Conservation (phyloP, 2,797 vertebrate species). For the Coregonus sp. region DNA sequence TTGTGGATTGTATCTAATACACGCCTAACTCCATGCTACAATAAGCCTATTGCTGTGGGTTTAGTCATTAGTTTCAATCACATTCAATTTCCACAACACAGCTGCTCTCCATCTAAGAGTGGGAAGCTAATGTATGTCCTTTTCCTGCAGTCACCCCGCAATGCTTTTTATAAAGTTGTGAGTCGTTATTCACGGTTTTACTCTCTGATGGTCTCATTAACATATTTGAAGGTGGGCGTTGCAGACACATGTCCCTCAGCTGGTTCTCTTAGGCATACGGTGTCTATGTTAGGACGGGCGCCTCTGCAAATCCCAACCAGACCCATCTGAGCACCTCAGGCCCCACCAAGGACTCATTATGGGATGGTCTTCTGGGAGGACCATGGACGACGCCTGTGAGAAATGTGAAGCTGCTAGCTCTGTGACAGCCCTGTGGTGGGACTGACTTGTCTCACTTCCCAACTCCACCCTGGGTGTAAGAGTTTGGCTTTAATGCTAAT, state of each 20-base stretch:
- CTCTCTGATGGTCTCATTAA: slow-evolving; percentile 42
- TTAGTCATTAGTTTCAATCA: slow-evolving; percentile 14
- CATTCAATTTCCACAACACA: slow-evolving; percentile 22
- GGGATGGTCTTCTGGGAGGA: slow-evolving; percentile 47
- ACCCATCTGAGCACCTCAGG: slow-evolving; percentile 16
- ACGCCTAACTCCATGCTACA: neutral
- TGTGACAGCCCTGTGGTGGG: slow-evolving; percentile 2
- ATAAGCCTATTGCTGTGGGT: slow-evolving; percentile 8
- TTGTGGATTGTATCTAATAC: slow-evolving; percentile 15
- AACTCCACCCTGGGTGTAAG: slow-evolving; percentile 1
- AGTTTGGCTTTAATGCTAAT: slow-evolving; percentile 19
- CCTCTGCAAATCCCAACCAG: slow-evolving; percentile 27
- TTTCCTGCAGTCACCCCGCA: slow-evolving; percentile 1
- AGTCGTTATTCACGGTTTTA: slow-evolving; percentile 26
- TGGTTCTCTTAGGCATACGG: slow-evolving; percentile 25
- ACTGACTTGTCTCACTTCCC: slow-evolving; percentile 27
- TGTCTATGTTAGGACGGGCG: slow-evolving; percentile 5
- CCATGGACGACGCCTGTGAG: slow-evolving; percentile 25
- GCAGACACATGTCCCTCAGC: slow-evolving; percentile 26
- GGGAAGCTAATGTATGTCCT: slow-evolving; percentile 10
- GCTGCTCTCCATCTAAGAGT: slow-evolving; percentile 4
- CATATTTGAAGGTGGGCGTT: slow-evolving; percentile 25
- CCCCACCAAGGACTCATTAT: slow-evolving; percentile 48
- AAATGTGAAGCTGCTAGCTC: slow-evolving; percentile 35
- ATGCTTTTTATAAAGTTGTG: slow-evolving; percentile 29